phyloP scores from a whole-genome alignment of 1,140 invertebrate genomes.

The Anastatus disparis region DNA sequence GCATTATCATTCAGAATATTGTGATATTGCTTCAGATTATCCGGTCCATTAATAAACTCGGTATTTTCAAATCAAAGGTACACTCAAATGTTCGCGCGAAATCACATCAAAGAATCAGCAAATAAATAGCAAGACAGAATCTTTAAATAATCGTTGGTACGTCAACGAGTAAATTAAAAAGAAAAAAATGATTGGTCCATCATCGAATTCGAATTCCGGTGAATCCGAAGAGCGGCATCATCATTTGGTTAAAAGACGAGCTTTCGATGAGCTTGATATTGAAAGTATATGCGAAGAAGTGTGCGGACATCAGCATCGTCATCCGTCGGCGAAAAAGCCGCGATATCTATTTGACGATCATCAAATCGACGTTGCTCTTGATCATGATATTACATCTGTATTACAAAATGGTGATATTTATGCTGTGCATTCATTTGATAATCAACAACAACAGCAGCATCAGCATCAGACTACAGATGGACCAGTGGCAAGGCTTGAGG shows the following conservation, averaged over 20 bases:
- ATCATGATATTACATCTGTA: constrained; percentile 42
- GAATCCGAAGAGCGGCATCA: constrained; percentile 34
- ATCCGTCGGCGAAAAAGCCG: constrained; percentile 42
- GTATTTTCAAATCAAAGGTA: no score
- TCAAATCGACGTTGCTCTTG: constrained; percentile 40
- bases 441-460: not conserved
- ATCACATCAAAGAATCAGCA: no score
- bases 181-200: constrained; percentile 63
- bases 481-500: constrained; percentile 56
- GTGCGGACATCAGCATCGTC: constrained; percentile 54
- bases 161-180: no score
- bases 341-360: constrained; percentile 40
- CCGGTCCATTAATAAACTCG: no score
- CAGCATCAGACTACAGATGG: not conserved
- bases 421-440: constrained; percentile 12
- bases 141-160: no score
- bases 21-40: no score
- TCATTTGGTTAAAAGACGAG: constrained; percentile 47
- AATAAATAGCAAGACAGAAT: no score
- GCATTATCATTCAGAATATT: no score
- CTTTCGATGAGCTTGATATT: constrained; percentile 61
- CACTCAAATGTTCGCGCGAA: no score
- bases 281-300: constrained; percentile 61
- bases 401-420: constrained; percentile 39
- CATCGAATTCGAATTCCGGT: constrained; percentile 49